phyloP scores from a whole-genome alignment of 2,888 invertebrate species.

The Drosophila tripunctata region DNA sequence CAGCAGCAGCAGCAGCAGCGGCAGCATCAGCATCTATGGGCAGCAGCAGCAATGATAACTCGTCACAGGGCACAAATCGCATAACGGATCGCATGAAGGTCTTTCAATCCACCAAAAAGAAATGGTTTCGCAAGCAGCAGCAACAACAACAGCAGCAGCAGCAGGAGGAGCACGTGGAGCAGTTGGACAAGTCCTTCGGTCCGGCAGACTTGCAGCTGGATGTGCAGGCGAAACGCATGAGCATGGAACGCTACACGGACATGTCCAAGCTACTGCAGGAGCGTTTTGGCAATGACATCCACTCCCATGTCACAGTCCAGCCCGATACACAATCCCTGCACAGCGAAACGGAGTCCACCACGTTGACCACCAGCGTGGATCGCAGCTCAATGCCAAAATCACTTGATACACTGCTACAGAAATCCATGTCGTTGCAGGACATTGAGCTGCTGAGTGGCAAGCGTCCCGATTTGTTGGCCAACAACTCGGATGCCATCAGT shows the following conservation, averaged over 20 bases:
- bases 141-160: conserved; percentile 70
- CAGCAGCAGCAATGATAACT: conserved; percentile 23
- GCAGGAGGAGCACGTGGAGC: conserved; percentile 23
- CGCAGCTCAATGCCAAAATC: conserved; percentile 59
- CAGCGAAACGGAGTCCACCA: conserved; percentile 79
- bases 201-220: conserved; percentile 85
- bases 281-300: conserved; percentile 85
- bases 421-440: conserved; percentile 83
- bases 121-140: conserved; percentile 87
- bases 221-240: conserved; percentile 88
- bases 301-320: neutral
- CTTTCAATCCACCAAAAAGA: conserved; percentile 86
- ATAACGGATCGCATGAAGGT: conserved; percentile 84
- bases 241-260: conserved; percentile 89
- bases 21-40: no score
- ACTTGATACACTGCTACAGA: conserved; percentile 76
- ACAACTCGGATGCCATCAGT: conserved; percentile 75
- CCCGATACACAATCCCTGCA: conserved; percentile 48
- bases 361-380: conserved; percentile 73
- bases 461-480: conserved; percentile 79
- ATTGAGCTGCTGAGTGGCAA: conserved; percentile 80
- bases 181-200: conserved; percentile 14
- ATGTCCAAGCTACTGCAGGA: conserved; percentile 90
- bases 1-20: conserved; percentile 63
- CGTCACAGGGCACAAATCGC: conserved; percentile 59